phyloP scores from a whole-genome alignment of 2,888 invertebrate genomes.

The Leptarthrus brevirostris region DNA sequence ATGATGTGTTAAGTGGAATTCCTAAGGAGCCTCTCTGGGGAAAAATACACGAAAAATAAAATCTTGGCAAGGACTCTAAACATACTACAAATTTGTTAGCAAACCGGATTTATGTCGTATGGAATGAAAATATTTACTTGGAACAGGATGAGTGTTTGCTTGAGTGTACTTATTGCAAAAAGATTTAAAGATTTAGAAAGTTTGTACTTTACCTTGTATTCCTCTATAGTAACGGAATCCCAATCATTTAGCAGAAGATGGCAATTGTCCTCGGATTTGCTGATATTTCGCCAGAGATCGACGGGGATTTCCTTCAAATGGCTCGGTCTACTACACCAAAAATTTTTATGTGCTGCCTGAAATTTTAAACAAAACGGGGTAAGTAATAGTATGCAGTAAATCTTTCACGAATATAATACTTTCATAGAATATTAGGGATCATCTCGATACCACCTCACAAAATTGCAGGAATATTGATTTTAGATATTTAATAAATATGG shows the following conservation, averaged over 20 bases:
- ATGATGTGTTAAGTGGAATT: conserved; percentile 65
- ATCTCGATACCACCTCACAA: no score
- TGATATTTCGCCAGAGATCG: conserved; percentile 75
- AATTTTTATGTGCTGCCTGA: conserved; percentile 74
- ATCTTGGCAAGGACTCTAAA: background rate
- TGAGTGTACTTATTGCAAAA: background rate
- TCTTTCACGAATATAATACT: no score
- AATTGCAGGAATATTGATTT: no score
- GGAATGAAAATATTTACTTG: background rate
- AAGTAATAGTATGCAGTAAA: no score
- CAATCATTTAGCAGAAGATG: conserved; percentile 69
- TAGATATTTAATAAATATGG: no score
- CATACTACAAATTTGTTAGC: no score
- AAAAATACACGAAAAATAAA: background rate
- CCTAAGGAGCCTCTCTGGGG: conserved; percentile 59
- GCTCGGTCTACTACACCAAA: conserved; percentile 77
- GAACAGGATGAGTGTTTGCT: background rate
- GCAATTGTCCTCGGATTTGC: conserved; percentile 74
- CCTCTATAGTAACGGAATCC: conserved; percentile 60
- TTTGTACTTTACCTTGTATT: conserved; percentile 5
- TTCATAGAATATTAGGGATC: no score
- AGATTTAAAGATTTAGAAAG: no score
- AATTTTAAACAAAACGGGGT: no score
- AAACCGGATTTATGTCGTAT: background rate
- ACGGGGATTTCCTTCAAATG: conserved; percentile 70